Percentiles rank a stretch among this genome's conserved stretches.
Evolutionary conservation across 2,797 vertebrate species (phyloP).

Genomic region (Scyliorhinus canicula): DNA sequence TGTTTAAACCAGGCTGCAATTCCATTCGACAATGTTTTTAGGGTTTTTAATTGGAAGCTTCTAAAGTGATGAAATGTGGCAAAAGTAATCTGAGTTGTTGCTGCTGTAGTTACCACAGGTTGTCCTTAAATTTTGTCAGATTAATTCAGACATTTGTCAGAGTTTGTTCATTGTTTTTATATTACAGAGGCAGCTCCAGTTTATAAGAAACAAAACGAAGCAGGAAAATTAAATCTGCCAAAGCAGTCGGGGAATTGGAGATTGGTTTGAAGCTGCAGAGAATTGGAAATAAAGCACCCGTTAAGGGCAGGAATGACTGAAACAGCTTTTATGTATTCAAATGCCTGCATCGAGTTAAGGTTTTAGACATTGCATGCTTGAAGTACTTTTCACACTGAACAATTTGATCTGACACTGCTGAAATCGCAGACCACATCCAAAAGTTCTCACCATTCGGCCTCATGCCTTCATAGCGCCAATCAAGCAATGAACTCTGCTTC

Average conservation of each 20-base stretch:
- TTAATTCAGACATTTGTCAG: background rate
- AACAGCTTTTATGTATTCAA: background rate
- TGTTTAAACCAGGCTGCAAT: background rate
- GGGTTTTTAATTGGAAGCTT: background rate
- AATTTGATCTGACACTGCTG: background rate
- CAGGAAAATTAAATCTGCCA: background rate
- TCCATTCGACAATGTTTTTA: background rate
- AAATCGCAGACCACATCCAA: background rate
- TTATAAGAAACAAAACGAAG: background rate
- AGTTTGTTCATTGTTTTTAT: background rate
- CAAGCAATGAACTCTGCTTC: slow-evolving; percentile 12
- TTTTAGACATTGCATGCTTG: background rate
- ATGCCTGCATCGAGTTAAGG: background rate
- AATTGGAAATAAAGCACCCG: background rate
- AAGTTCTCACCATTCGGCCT: background rate
- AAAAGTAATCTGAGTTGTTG: background rate
- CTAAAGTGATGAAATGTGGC: background rate
- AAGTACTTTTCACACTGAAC: background rate
- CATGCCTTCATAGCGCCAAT: background rate
- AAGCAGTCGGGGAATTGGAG: background rate
- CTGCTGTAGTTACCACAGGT: background rate
- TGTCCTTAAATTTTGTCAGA: background rate
- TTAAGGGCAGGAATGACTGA: background rate
- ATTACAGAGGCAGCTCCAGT: background rate
- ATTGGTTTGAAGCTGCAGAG: background rate